These are phyloP conservation scores for Pongo abelii DNA, from an alignment of 2,113 vertebrate species.

Conservation along the genomic window DNA sequence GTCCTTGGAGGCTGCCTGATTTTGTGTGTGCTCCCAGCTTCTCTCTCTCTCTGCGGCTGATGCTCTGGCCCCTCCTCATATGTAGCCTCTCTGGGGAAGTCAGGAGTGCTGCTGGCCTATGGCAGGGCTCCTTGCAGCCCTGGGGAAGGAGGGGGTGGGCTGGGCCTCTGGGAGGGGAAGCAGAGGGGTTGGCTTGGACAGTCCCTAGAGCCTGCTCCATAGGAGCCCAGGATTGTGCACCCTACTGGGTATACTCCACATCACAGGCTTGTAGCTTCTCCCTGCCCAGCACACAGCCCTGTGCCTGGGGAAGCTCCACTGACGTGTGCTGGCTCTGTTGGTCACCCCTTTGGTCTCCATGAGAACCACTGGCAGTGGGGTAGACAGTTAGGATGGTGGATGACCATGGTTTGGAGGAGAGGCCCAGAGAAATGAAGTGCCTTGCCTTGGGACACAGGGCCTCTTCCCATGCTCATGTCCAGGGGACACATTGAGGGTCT, in stretches of 20 bases:
- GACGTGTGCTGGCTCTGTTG: neutral
- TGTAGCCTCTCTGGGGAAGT: neutral
- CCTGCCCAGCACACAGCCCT: neutral
- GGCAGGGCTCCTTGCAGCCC: neutral
- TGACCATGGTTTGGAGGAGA: no score
- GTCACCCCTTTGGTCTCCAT: neutral
- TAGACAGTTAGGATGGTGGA: accelerated
- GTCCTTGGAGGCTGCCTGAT: accelerated
- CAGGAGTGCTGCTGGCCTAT: no score
- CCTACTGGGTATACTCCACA: neutral
- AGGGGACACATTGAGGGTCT: accelerated
- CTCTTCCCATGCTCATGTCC: neutral
- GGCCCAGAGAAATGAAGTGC: neutral
- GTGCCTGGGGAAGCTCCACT: no score
- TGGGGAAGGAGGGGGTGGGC: neutral
- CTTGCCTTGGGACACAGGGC: neutral
- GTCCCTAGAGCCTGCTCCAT: no score
- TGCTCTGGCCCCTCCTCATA: neutral
- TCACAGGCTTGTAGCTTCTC: neutral
- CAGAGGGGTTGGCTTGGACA: neutral
- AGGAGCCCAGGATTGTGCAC: no score
- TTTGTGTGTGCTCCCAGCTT: no score
- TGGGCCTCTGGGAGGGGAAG: neutral
- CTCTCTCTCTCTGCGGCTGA: neutral
- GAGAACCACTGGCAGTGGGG: accelerated